Evolutionary conservation across 35 echinoderm and acorn worm genomes (phyloP).

Genomic region (Holothuria glaberrima): DNA sequence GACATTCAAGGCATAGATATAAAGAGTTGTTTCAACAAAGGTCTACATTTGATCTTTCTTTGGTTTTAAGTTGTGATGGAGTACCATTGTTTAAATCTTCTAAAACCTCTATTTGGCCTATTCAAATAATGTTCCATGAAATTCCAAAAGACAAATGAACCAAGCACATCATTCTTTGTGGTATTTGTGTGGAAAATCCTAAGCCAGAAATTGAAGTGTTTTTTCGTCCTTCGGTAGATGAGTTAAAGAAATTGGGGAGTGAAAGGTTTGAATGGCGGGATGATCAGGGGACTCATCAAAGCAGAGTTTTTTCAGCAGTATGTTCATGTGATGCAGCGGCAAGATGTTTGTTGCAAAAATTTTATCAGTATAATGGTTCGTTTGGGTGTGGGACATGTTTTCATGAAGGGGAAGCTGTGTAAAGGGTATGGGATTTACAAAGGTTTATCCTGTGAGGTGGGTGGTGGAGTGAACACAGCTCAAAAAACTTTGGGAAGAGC

Average conservation of each 20-base stretch:
- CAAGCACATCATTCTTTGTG: slow-evolving; percentile 9
- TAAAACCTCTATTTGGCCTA: slow-evolving; percentile 23
- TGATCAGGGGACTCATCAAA: background rate
- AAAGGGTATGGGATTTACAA: background rate
- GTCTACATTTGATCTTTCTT: background rate
- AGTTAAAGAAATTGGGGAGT: slow-evolving; percentile 12
- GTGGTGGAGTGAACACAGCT: background rate
- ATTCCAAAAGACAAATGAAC: background rate
- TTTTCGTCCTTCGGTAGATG: slow-evolving; percentile 46
- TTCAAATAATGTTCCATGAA: background rate
- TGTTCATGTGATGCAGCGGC: slow-evolving; percentile 50
- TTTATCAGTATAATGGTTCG: slow-evolving; percentile 38
- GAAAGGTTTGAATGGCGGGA: slow-evolving; percentile 48
- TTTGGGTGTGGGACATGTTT: slow-evolving; percentile 55
- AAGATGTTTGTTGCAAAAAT: slow-evolving; percentile 35
- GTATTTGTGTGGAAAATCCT: slow-evolving; percentile 31
- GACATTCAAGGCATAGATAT: background rate
- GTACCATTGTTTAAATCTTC: slow-evolving; percentile 27
- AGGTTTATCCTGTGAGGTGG: background rate
- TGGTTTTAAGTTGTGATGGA: slow-evolving; percentile 31
- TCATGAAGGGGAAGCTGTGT: slow-evolving; percentile 11
- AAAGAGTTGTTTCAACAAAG: background rate
- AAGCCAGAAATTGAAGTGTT: slow-evolving; percentile 37
- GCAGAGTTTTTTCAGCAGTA: background rate
- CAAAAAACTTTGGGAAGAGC: background rate